Evolutionary conservation across 2,113 vertebrate genomes (phyloP).

Genomic region (Zapornia atra): DNA sequence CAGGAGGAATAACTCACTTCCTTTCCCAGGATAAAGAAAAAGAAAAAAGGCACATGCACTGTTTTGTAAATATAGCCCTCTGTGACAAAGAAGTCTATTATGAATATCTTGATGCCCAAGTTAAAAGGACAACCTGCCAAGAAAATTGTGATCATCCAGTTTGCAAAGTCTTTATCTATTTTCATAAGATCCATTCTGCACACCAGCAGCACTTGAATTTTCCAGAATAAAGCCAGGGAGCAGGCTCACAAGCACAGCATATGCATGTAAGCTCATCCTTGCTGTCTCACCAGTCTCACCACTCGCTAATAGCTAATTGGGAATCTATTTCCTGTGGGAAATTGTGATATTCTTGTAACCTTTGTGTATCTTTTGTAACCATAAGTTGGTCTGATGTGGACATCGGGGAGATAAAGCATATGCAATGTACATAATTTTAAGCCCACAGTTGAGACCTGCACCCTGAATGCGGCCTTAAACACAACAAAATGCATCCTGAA

Average conservation of each 20-base stretch:
- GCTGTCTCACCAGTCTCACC: not conserved
- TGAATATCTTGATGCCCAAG: not conserved
- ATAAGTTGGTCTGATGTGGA: not conserved
- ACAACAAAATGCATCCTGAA: not conserved
- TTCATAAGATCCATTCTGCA: not conserved
- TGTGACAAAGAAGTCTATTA: not conserved
- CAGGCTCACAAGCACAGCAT: not conserved
- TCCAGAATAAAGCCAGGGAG: not conserved
- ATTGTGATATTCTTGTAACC: not conserved
- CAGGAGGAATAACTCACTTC: not conserved
- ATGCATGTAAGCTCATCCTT: not conserved
- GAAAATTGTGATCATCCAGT: not conserved
- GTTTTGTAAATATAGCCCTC: not conserved
- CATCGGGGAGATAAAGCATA: not conserved
- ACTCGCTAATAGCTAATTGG: not conserved
- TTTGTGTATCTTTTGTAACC: not conserved
- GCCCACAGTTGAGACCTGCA: not conserved
- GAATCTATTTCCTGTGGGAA: not conserved
- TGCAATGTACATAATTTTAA: not conserved
- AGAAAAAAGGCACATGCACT: not conserved
- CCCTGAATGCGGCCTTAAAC: not conserved
- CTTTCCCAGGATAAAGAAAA: not conserved
- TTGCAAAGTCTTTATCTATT: not conserved
- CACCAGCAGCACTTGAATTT: not conserved
- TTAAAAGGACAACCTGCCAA: slow-evolving; percentile 24